Evolutionary conservation across 2,113 vertebrate species (phyloP).

Genomic region (Engystomops pustulosus): DNA sequence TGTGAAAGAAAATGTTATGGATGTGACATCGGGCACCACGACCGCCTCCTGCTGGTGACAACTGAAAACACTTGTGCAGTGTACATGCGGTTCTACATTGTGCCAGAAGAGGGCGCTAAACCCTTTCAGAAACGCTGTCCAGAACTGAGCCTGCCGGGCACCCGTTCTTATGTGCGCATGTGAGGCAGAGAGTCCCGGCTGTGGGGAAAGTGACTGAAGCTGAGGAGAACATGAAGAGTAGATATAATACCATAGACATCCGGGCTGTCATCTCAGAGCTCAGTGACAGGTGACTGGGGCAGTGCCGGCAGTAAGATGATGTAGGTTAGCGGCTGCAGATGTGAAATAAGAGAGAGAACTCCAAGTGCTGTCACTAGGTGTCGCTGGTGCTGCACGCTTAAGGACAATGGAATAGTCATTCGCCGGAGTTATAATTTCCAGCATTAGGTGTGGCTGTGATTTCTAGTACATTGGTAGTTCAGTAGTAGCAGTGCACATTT

Average conservation of each 20-base stretch:
- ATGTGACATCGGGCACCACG: background rate
- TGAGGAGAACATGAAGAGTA: slow-evolving; percentile 81
- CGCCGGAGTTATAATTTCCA: too few relatives aligned
- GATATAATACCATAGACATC: slow-evolving; percentile 90
- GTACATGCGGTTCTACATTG: background rate
- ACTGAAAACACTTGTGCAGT: fast-evolving
- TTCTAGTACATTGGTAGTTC: too few relatives aligned
- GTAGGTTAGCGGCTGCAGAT: too few relatives aligned
- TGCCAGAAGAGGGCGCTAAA: slow-evolving; percentile 50
- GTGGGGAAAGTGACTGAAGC: background rate
- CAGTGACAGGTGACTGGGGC: slow-evolving; percentile 74
- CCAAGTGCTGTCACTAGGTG: too few relatives aligned
- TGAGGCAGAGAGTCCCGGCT: background rate
- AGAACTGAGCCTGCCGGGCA: background rate
- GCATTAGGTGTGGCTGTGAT: too few relatives aligned
- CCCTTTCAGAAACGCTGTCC: background rate
- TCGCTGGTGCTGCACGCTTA: too few relatives aligned
- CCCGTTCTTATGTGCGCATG: slow-evolving; percentile 3
- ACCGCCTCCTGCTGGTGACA: background rate
- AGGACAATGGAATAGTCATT: too few relatives aligned
- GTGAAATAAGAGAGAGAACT: too few relatives aligned
- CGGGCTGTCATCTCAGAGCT: slow-evolving; percentile 88
- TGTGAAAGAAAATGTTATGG: too few relatives aligned
- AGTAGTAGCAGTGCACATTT: too few relatives aligned
- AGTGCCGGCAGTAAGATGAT: background rate